Base-by-base conservation (phyloP, 1,140 invertebrate species). In the Tetramorium parvispinum region DNA sequence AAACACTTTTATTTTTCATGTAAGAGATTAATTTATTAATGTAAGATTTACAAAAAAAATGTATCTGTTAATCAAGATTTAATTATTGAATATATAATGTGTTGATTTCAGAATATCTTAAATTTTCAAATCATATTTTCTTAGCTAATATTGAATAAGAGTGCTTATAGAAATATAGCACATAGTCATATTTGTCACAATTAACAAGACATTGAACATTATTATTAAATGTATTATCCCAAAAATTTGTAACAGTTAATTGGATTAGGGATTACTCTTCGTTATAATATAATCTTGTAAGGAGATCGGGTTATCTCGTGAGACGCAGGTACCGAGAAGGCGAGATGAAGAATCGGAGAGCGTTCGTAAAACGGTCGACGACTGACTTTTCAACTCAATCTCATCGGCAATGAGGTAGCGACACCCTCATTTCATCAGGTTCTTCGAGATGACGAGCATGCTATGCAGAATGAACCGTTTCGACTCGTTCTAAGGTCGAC, bases 361-460 rank as follows among this genome's bases (percentile, higher is more conserved):
- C 24, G 40, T 59, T 82, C 66, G 66, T 57, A 70, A 75, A 83
- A 73, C 24, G 27, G 79, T 81, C 78, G 63, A 68, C 77, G 63
- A 82, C 66, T 73, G 53, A 83, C 40, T 83, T 83, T 43, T 83
- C 79, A 83, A 75, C 68, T 83, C 68, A 59, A 75, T 83, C 55
- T 83, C 40, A 70, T 73, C 66, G 53, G 53, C 65, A 73, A 82
- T 18, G 68, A 83, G 53, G 53, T 32, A 57, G 24, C 53, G 55
- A 83, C 79, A 83, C 27, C 79, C 79, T 61, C 68, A 24, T 83
- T 83, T 83, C 79, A 83, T 83, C 79, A 83, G 68, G 27, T 83
- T 40, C 68, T 83, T 61, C 53, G 40, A 16, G 68, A 83, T 83
- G 55, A 83, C 40, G 79, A 83, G 66, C 79, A n/a, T 37, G 53